A percentile compares a stretch with the other conserved stretches of the same genome.
phyloP scores from a whole-genome alignment of 2,888 invertebrate species.

The Prenolepis imparis region DNA sequence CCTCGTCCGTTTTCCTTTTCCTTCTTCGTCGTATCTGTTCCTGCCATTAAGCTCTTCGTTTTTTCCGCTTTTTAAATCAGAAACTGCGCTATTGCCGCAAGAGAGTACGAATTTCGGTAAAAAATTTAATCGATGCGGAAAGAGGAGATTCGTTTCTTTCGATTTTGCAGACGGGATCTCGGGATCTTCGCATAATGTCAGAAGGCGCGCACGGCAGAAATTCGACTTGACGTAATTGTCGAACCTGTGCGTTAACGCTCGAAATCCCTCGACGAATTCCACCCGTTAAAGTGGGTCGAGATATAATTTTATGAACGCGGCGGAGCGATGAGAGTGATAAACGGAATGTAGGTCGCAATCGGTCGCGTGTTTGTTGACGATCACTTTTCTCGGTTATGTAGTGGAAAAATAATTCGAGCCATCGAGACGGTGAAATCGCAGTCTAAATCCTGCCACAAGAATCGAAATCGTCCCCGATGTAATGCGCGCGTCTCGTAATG shows the following conservation, averaged over 20 bases:
- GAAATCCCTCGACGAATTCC: slow-evolving; percentile 56
- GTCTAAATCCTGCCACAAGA: slow-evolving; percentile 47
- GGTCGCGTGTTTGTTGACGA: slow-evolving; percentile 52
- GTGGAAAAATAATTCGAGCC: slow-evolving; percentile 50
- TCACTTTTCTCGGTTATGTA: slow-evolving; percentile 43
- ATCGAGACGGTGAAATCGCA: slow-evolving; percentile 27
- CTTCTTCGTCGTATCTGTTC: slow-evolving; percentile 19
- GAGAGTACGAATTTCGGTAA: slow-evolving; percentile 62
- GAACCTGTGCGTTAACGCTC: slow-evolving; percentile 52
- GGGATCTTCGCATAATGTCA: slow-evolving; percentile 17
- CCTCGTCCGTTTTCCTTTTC: slow-evolving; percentile 8
- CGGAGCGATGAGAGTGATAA: slow-evolving; percentile 54
- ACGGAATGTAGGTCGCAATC: slow-evolving; percentile 55
- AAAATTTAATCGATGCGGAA: slow-evolving; percentile 18
- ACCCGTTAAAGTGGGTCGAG: slow-evolving; percentile 60
- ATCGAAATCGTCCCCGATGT: slow-evolving; percentile 29
- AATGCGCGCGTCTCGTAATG: slow-evolving; percentile 12
- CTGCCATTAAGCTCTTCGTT: slow-evolving; percentile 7
- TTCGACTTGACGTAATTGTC: slow-evolving; percentile 48
- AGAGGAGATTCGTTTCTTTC: neutral
- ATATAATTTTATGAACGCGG: slow-evolving; percentile 60
- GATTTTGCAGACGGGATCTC: slow-evolving; percentile 35
- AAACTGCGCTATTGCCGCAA: slow-evolving; percentile 46
- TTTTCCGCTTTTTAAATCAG: slow-evolving; percentile 37
- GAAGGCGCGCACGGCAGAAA: slow-evolving; percentile 52